Conservation (phyloP, 2,797 vertebrate species). For the Sphenopsis melanotis region DNA sequence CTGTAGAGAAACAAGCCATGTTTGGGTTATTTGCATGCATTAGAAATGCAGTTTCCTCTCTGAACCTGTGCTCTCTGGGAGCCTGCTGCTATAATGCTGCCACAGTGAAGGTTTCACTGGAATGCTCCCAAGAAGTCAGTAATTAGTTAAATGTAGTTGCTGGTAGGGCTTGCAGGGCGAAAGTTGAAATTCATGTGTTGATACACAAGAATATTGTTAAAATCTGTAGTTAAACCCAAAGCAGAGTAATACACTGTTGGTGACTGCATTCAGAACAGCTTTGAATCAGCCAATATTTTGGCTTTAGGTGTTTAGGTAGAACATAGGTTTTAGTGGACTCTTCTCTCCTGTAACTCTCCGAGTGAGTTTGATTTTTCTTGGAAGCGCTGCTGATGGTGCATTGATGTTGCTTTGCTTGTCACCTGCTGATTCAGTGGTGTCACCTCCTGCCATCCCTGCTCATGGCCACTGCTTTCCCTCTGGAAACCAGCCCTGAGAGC, state of each 20-base stretch:
- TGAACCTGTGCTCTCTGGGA: background rate
- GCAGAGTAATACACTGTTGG: background rate
- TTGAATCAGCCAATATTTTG: background rate
- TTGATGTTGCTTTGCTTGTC: background rate
- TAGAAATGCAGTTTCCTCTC: background rate
- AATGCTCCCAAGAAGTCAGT: background rate
- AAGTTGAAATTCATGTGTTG: background rate
- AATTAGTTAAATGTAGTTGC: background rate
- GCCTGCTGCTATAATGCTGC: background rate
- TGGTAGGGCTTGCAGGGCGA: background rate
- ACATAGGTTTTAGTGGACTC: background rate
- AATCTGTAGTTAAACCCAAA: background rate
- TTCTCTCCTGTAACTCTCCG: background rate
- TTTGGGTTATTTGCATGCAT: background rate
- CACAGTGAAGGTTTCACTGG: background rate
- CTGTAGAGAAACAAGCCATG: background rate
- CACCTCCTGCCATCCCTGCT: background rate
- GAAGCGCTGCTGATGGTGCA: rapidly evolving
- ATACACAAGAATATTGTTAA: background rate
- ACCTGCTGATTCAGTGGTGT: background rate
- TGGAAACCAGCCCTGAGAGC: background rate
- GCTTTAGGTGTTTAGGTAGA: background rate
- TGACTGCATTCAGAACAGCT: background rate
- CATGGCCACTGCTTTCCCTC: background rate
- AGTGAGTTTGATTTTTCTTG: background rate